Evolutionary conservation across 2,797 vertebrate genomes (phyloP), one percentile per base, ranked within the genome.

Genomic region (Neosalanx taihuensis): DNA sequence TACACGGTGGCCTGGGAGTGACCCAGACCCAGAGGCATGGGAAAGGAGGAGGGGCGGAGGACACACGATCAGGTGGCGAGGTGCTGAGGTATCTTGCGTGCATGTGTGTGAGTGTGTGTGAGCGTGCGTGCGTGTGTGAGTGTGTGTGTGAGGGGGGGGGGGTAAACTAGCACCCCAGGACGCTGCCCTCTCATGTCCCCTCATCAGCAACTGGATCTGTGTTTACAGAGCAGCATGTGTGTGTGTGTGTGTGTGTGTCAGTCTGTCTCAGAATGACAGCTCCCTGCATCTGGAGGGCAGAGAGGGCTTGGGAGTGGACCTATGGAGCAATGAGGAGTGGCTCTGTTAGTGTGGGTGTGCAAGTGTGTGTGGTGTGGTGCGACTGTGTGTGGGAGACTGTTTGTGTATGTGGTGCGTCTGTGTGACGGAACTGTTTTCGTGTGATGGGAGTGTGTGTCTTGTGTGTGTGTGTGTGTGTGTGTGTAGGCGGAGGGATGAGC

Each of bases 1-100:
- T 78, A 82, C 86, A 81, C 86, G 76, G 76, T 91, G 79, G 81
- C 87, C 87, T 73, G 81, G 2, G 12, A 71, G 76, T 84, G 86
- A 91, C 83, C 89, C 84, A 77, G 67, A 74, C 76, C 80, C 82
- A 83, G 76, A 88, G 81, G 81, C 85, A 60, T 63, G 37, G 56
- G 18, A 35, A n/a, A 35, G 37, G 13, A 0, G 4, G 12, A 13
- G 5, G 35, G 13, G 49, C 30, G 31, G 63, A 46, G 77, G 76
- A 67, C 0, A 46, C 72, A 29, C 72, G 87, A 89, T 89, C 85
- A 76, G 83, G 81, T 89, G 85, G 72, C 64, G 51, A 80, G 62
- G n/a, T 72, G 41, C 66, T 18, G n/a, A 69, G 35, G 53, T 69
- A 59, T 20, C 58, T 10, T 26, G n/a, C 18, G 18, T 23, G n/a